Evolutionary conservation across 2,888 invertebrate genomes (phyloP).

Genomic region (Diaperis boleti): DNA sequence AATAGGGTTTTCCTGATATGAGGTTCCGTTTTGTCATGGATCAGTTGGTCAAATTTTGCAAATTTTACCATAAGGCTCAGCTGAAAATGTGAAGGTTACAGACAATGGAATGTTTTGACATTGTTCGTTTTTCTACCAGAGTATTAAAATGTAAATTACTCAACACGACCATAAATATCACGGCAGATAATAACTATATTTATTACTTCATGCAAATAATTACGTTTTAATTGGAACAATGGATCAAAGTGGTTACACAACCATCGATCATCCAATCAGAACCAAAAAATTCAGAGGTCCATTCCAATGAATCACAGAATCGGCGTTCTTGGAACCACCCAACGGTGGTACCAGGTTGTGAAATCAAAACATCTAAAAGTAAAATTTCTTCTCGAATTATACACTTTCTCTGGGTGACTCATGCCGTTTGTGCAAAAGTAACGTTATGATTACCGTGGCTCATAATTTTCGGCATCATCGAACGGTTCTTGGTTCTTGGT

Average conservation of each 20-base stretch:
- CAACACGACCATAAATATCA: constrained; percentile 24
- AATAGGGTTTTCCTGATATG: constrained; percentile 11
- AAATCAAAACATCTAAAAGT: constrained; percentile 19
- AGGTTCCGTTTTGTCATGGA: constrained; percentile 14
- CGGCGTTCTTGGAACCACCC: neutral
- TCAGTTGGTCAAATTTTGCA: constrained; percentile 20
- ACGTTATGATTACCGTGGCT: neutral
- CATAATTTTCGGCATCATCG: no score
- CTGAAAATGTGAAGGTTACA: constrained; percentile 13
- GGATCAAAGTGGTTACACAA: constrained; percentile 5
- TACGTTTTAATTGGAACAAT: constrained; percentile 31
- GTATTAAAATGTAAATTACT: constrained; percentile 28
- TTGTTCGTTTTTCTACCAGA: constrained; percentile 7
- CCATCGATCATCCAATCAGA: neutral
- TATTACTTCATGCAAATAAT: constrained; percentile 23
- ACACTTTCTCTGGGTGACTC: constrained; percentile 35
- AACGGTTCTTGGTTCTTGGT: constrained; percentile 5
- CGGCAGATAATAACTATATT: constrained; percentile 28
- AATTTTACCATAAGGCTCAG: constrained; percentile 8
- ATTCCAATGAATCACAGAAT: constrained; percentile 15
- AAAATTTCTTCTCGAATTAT: constrained; percentile 19
- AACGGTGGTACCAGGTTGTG: constrained; percentile 2
- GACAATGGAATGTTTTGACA: constrained; percentile 22
- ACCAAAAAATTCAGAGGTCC: no score
- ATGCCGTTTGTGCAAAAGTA: neutral